Evolutionary conservation across 2,797 vertebrate species (phyloP), one percentile per base, ranked within the genome.

Genomic region (Diceros bicornis): DNA sequence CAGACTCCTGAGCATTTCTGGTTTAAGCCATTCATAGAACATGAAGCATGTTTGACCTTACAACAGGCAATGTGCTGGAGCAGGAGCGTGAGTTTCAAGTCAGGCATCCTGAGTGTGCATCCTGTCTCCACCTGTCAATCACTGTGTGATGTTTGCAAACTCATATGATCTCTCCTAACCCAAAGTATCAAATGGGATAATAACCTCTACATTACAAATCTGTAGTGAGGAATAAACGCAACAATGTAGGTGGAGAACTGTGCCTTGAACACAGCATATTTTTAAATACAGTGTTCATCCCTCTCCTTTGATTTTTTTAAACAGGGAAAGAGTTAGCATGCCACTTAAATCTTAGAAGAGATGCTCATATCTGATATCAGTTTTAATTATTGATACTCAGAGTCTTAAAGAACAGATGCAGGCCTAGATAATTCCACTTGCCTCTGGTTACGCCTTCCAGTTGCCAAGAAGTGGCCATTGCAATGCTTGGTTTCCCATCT

Each of bases 281-380:
- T 95, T 81, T 20, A 92, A 79, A 83, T 32, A 17, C 2, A 52
- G 37, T 79, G 86, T 91, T 32, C 21, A 44, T 55, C 4, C 2
- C 4, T 92, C 25, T 32, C n/a, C 52, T 89, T 64, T 78, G 2
- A 85, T 78, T 94, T 68, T 75, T 95, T 59, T 41, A 55, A 94
- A 52, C 23, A 66, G 47, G 27, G 72, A 29, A 72, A 44, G 29
- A 71, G 41, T 37, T n/a, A 78, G 7, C 2, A 55, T 82, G 52
- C 17, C 71, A 96, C 25, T 95, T 44, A 82, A 90, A 47, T 97
- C 50, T 79, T 71, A 32, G 29, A 69, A 83, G 71, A 74, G 12
- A 81, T 86, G 50, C 94, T 89, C 62, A 83, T 82, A 75, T 78
- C 29, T 94, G 41, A 59, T 62, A 17, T 10, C 21, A 50, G 2